Base-by-base conservation (phyloP, 2,888 invertebrate species). In the Eumacrocentrus americanus region DNA sequence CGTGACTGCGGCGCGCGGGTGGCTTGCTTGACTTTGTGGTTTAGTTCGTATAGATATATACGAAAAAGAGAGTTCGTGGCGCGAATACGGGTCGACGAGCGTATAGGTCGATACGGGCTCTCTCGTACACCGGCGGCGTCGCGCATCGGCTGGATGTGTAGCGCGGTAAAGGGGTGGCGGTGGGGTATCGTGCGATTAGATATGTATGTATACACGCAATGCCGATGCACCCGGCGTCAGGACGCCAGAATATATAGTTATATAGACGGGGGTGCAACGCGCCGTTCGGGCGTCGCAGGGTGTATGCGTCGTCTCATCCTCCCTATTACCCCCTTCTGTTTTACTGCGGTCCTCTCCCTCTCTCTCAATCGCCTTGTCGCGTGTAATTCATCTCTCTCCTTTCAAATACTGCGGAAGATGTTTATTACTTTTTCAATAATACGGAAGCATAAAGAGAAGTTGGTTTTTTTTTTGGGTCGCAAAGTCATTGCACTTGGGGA, bases 191-290 rank as follows among this genome's bases (percentile, higher is more conserved):
- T 58, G 52, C 60, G 60, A 63, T 63, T 60, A 58, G 60, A 58
- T 58, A 60, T 63, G 58, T 63, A 63, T 62, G 59, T 64, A 40
- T 55, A 47, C 46, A 44, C 35, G 63, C 64, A 55, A 63, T 64
- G 68, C 67, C 66, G 67, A 71, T 66, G 73, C 70, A 69, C 68
- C 67, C 73, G 64, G 59, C 62, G 64, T 62, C 62, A 62, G 60
- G 50, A 62, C 58, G 54, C 53, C 52, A 23, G 53, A 44, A 54
- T 44, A 12, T 25, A n/a, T n/a, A n/a, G n/a, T n/a, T n/a, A n/a
- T 29, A 14, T 29, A 35, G 18, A 38, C 22, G 60, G 53, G 50
- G 29, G 64, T 66, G 67, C 67, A 69, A 68, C 69, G 69, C 70
- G 67, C 67, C 61, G 60, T 54, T 67, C 67, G 66, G 67, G 65